phyloP scores from a whole-genome alignment of 37 sponge, comb jelly and placozoan genomes.

The Ianthella basta region DNA sequence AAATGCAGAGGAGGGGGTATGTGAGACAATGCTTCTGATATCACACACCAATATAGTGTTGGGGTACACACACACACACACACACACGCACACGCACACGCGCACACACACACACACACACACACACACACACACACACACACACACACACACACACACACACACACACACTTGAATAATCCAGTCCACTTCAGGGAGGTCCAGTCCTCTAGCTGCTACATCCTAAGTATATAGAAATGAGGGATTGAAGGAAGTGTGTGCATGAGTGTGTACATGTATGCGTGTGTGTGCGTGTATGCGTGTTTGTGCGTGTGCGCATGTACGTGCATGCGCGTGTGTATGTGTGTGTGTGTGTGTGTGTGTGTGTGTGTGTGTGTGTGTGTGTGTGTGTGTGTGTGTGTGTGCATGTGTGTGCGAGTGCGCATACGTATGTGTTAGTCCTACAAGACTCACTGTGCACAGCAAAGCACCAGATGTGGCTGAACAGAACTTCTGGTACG shows the following conservation, averaged over 20 bases:
- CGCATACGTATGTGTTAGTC: background rate
- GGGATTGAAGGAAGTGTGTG: too few species aligned
- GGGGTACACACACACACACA: slow-evolving; percentile 3
- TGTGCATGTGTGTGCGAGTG: slow-evolving; percentile 4
- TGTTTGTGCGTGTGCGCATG: slow-evolving; percentile 22
- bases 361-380: slow-evolving; percentile 34
- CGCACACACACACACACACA: slow-evolving; percentile 20
- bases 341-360: slow-evolving; percentile 40
- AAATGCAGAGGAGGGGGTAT: too few species aligned
- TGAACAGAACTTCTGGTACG: slow-evolving; percentile 90
- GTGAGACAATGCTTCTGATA: too few species aligned
- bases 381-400: slow-evolving; percentile 30
- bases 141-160: slow-evolving; percentile 29
- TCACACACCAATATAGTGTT: too few species aligned
- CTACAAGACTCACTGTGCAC: slow-evolving; percentile 64
- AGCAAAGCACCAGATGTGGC: slow-evolving; percentile 71
- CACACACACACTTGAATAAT: slow-evolving; percentile 74
- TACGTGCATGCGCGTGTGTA: slow-evolving; percentile 34
- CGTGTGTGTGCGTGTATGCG: slow-evolving; percentile 35
- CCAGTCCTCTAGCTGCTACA: slow-evolving; percentile 97
- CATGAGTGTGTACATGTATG: slow-evolving; percentile 1
- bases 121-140: slow-evolving; percentile 20
- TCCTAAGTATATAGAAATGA: slow-evolving; percentile 62
- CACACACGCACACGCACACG: slow-evolving; percentile 10
- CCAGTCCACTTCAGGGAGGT: slow-evolving; percentile 98